phyloP scores from a whole-genome alignment of 1,140 invertebrate genomes.

The Drosophila truncata region DNA sequence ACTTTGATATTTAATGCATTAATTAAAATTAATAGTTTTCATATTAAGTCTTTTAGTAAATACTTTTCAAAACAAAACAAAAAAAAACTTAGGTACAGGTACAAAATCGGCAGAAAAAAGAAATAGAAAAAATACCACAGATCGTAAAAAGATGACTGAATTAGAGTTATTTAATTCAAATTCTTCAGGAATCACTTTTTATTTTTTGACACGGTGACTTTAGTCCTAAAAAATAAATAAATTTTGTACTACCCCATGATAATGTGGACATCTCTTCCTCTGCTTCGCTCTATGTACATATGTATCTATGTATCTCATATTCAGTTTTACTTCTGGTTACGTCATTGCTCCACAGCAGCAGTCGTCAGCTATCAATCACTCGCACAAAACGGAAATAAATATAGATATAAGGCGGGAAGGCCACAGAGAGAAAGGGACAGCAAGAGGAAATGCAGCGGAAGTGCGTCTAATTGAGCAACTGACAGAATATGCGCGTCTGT shows the following conservation, averaged over 20 bases:
- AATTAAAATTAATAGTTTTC: too few relatives aligned
- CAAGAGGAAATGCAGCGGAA: conserved; percentile 57
- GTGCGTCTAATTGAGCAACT: conserved; percentile 81
- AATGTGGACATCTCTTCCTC: conserved; percentile 20
- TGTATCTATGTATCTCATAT: conserved; percentile 13
- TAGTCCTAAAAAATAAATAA: neutral
- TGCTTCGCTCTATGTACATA: neutral
- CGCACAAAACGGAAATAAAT: conserved; percentile 80
- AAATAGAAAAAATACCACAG: too few relatives aligned
- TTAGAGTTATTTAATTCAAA: neutral
- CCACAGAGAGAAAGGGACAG: neutral
- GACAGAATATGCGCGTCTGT: conserved; percentile 70
- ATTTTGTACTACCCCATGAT: conserved; percentile 24
- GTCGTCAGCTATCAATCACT: conserved; percentile 75
- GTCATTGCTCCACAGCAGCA: conserved; percentile 59
- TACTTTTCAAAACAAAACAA: too few relatives aligned
- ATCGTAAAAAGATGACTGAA: too few relatives aligned
- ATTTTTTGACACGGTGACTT: neutral
- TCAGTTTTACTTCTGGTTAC: conserved; percentile 50
- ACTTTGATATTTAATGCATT: too few relatives aligned
- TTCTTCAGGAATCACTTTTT: neutral
- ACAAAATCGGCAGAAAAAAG: too few relatives aligned
- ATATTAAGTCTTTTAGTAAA: too few relatives aligned
- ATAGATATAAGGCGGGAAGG: conserved; percentile 45
- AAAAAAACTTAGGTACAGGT: too few relatives aligned